Evolutionary conservation across 2,888 invertebrate genomes (phyloP).

Genomic region (Catocala sponsa): DNA sequence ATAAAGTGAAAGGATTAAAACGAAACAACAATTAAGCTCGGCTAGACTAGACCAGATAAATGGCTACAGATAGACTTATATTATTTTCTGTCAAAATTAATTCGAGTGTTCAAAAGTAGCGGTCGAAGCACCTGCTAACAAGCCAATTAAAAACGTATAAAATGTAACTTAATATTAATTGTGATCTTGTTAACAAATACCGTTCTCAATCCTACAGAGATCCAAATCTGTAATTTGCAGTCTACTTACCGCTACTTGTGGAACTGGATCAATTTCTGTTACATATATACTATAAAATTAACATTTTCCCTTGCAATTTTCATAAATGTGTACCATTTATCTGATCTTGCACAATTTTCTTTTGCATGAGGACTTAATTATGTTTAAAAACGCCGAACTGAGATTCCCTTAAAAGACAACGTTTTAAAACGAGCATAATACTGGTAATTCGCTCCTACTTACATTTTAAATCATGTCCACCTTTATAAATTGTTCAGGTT

Average conservation of each 20-base stretch:
- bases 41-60: neutral
- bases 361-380: conserved; percentile 55
- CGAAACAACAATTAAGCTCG: neutral
- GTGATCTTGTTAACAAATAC: conserved; percentile 32
- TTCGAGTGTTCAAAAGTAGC: conserved; percentile 23
- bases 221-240: conserved; percentile 37
- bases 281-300: conserved; percentile 34
- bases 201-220: conserved; percentile 34
- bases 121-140: conserved; percentile 30
- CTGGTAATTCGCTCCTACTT: conserved; percentile 66
- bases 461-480: conserved; percentile 58
- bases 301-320: conserved; percentile 33
- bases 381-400: conserved; percentile 36
- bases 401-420: conserved; percentile 58
- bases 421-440: conserved; percentile 45
- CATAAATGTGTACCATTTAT: conserved; percentile 34
- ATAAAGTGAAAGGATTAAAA: conserved; percentile 4
- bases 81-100: conserved; percentile 29
- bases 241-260: conserved; percentile 30
- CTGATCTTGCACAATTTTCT: conserved; percentile 44
- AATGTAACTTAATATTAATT: conserved; percentile 38
- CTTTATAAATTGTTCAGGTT: conserved; percentile 54
- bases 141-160: conserved; percentile 43
- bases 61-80: conserved; percentile 3
- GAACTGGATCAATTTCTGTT: conserved; percentile 41